Evolutionary conservation across 2,888 invertebrate genomes (phyloP).

Genomic region (Cephus spinipes): DNA sequence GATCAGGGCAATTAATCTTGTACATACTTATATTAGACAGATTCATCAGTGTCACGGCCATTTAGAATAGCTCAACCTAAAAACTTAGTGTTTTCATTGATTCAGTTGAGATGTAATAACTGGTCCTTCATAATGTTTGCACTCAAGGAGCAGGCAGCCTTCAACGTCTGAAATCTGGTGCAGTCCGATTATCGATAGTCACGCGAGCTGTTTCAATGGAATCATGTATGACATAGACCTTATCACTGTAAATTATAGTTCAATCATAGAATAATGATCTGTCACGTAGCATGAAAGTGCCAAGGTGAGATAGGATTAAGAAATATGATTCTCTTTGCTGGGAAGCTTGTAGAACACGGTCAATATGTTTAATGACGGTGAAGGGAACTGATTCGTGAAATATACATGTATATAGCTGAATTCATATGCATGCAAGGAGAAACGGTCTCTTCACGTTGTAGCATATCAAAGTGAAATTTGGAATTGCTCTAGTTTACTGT

Average conservation of each 20-base stretch:
- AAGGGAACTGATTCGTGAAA: conserved; percentile 26
- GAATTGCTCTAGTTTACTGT: background rate
- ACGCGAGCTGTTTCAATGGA: background rate
- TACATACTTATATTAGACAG: background rate
- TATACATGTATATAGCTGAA: background rate
- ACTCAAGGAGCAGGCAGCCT: background rate
- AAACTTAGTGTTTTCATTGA: background rate
- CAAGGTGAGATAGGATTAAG: conserved; percentile 39
- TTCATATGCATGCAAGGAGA: background rate
- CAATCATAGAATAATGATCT: conserved; percentile 28
- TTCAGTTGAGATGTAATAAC: background rate
- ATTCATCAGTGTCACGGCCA: background rate
- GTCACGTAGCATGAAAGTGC: conserved; percentile 37
- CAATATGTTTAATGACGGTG: conserved; percentile 37
- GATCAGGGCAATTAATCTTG: background rate
- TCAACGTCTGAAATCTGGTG: background rate
- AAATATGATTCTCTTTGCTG: conserved; percentile 28
- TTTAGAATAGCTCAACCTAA: background rate
- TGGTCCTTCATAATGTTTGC: background rate
- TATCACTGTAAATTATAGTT: background rate
- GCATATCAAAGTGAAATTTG: background rate
- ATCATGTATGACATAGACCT: background rate
- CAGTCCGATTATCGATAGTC: background rate
- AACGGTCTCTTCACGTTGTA: background rate
- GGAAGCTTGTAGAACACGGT: background rate